Evolutionary conservation across 1,140 invertebrate genomes (phyloP).

Genomic region (Eupristina koningsbergeri): DNA sequence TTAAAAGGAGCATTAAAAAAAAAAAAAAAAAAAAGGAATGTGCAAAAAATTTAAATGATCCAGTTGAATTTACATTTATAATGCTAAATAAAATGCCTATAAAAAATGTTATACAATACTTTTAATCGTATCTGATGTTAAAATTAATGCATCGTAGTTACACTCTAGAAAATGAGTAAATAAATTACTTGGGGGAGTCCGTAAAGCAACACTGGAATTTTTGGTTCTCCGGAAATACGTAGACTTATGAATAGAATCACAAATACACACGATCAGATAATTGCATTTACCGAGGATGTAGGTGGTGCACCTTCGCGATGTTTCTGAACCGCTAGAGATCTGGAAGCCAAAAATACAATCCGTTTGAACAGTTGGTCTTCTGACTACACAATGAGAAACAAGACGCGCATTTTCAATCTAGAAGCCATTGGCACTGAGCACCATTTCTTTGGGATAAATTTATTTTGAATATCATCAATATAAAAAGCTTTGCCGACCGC

Average conservation of each 20-base stretch:
- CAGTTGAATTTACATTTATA: no score
- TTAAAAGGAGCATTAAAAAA: no score
- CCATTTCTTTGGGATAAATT: slow-evolving; percentile 56
- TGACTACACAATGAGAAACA: slow-evolving; percentile 21
- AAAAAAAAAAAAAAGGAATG: no score
- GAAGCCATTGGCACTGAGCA: slow-evolving; percentile 60
- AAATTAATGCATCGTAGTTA: no score
- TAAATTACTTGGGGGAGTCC: neutral
- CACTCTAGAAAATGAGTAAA: no score
- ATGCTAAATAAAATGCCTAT: no score
- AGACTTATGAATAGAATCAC: slow-evolving; percentile 9
- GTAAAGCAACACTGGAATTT: neutral
- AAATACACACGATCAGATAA: slow-evolving; percentile 1
- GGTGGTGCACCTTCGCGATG: slow-evolving; percentile 47
- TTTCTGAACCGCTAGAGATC: slow-evolving; percentile 54
- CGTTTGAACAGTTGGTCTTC: slow-evolving; percentile 7
- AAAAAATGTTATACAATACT: no score
- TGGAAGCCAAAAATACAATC: slow-evolving; percentile 64
- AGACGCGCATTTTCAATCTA: slow-evolving; percentile 54
- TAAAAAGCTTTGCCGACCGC: slow-evolving; percentile 53
- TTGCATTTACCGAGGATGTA: slow-evolving; percentile 5
- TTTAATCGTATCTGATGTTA: no score
- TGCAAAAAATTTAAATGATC: no score
- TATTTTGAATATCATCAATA: slow-evolving; percentile 57
- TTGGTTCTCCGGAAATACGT: neutral